Evolutionary conservation across 1,140 invertebrate species (phyloP), one percentile per base, ranked within the genome.

Genomic region (Pseudomyrmex cubaensis): DNA sequence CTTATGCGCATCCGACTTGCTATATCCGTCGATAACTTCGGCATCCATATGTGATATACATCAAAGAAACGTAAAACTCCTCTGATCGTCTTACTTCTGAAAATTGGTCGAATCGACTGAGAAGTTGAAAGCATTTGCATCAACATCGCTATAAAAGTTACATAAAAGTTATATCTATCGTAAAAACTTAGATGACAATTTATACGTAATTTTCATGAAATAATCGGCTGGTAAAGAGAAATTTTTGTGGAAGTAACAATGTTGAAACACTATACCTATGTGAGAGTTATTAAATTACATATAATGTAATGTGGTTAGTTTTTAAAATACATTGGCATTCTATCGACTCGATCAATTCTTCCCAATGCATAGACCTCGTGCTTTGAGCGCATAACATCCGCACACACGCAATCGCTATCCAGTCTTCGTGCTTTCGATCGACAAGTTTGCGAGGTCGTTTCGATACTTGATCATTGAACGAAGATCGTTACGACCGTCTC

Each of bases 71-170:
- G 44, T 10, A 2, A 22, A 20, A 22, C 15, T 3, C 35, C 20
- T 50, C 70, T 69, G 10, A 25, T 69, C 10, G 15, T 78, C 22
- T 59, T 44, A 15, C 12, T 20, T 9, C 3, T 13, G 44, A 80
- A 80, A 80, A 80, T 80, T 80, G 76, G 66, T 80, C 76, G 76
- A 80, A 59, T 67, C 52, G 35, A 69, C 5, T 70, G 25, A 8
- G 50, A 20, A 15, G 56, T 35, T 22, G 35, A 15, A 72, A 1
- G 2, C 0, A 10, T 17, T 56, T n/a, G n/a, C 54, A 52, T 44
- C 13, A n/a, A 17, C 5, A 12, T 25, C 10, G n/a, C 10, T 57
- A 2, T 7, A 35, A 35, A 35, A 35, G 25, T 35, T 35, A 35
- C 4, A n/a, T 25, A 13, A 44, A 75, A 48, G 5, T 15, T 61